These are phyloP conservation scores for Picus viridis DNA, from an alignment of 2,797 vertebrate species.

Conservation along the genomic window DNA sequence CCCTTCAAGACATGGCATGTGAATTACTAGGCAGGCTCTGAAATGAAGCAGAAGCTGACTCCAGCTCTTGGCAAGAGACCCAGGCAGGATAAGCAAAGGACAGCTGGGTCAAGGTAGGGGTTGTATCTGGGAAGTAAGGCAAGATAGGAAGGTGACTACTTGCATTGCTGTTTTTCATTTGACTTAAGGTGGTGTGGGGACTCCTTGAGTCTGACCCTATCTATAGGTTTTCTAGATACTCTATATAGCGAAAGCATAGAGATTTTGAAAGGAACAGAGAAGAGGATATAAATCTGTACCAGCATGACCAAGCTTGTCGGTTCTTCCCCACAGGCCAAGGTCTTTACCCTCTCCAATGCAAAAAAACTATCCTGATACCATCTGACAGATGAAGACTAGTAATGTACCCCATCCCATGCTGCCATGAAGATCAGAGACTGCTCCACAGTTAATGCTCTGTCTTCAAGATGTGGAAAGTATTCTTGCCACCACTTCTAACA, in stretches of 20 bases:
- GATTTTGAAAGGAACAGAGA: not conserved
- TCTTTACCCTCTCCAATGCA: not conserved
- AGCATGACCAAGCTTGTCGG: not conserved
- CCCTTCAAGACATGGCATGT: rapidly evolving
- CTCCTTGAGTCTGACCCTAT: not conserved
- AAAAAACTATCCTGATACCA: not conserved
- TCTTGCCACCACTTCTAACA: not conserved
- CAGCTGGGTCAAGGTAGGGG: not conserved
- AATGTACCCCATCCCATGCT: not conserved
- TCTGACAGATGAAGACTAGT: too few species aligned
- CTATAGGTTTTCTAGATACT: not conserved
- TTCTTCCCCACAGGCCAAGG: not conserved
- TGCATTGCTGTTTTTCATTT: not conserved
- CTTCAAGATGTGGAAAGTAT: not conserved
- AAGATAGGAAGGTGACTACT: not conserved
- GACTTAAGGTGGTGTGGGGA: not conserved
- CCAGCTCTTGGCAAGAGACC: not conserved
- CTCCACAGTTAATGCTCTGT: not conserved
- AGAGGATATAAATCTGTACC: not conserved
- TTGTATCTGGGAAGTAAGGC: not conserved
- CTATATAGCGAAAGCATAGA: not conserved
- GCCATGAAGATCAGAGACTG: not conserved
- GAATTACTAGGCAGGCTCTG: not conserved
- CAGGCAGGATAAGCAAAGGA: not conserved
- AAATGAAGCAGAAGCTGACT: not conserved